Percentiles rank a stretch among this genome's conserved stretches.
Conservation (phyloP, 2,797 vertebrate species). For the Liasis olivaceus region DNA sequence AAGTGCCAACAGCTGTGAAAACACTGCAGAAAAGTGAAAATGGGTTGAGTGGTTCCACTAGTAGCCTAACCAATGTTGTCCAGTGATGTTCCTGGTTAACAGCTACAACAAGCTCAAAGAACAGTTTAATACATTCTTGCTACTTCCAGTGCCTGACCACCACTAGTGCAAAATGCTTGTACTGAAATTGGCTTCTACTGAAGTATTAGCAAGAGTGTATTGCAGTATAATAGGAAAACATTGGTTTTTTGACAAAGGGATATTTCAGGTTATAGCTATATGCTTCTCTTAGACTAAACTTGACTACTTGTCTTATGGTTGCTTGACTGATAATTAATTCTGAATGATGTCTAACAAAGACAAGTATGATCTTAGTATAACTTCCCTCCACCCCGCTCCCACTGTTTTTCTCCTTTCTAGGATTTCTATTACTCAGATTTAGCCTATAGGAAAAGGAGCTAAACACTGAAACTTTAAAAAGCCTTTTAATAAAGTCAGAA, state of each 20-base stretch:
- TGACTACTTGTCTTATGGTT: constrained; percentile 58
- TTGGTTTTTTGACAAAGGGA: constrained; percentile 34
- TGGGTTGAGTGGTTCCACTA: constrained; percentile 77
- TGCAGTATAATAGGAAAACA: constrained; percentile 46
- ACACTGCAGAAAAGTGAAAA: constrained; percentile 84
- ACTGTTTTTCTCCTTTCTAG: constrained; percentile 9
- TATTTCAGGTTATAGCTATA: constrained; percentile 44
- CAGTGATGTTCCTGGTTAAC: constrained; percentile 65
- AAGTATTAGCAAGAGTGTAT: constrained; percentile 51
- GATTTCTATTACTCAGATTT: constrained; percentile 1
- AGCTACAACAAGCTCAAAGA: constrained; percentile 63
- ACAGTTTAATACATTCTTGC: constrained; percentile 60
- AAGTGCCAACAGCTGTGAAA: constrained; percentile 89
- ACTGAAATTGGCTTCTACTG: constrained; percentile 11
- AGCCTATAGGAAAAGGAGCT: not conserved
- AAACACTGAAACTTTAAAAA: constrained; percentile 49
- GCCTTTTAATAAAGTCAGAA: not conserved
- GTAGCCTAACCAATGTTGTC: constrained; percentile 78
- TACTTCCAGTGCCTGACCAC: constrained; percentile 58
- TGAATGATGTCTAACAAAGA: constrained; percentile 26
- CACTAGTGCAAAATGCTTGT: constrained; percentile 38
- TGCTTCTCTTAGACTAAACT: constrained; percentile 62
- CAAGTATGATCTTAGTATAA: constrained; percentile 34
- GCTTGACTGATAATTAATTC: constrained; percentile 47
- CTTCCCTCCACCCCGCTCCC: constrained; percentile 5